Evolutionary conservation across 2,888 invertebrate genomes (phyloP), one percentile per base, ranked within the genome.

Genomic region (Callyntrura guangdongensis): DNA sequence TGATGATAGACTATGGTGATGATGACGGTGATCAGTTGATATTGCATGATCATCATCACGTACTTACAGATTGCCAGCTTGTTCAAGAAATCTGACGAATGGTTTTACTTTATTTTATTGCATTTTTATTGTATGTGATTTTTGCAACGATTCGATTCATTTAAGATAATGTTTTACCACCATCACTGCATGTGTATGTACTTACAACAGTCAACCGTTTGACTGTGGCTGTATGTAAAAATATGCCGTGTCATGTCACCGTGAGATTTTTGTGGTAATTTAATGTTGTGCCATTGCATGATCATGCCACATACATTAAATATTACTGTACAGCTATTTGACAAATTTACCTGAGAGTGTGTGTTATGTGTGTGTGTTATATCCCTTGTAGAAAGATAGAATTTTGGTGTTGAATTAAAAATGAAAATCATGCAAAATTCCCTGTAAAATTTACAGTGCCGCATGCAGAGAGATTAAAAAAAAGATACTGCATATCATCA

Each of bases 191-290:
- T 22, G 61, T 64, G 22, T 6, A 8, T 64, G 25, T 20, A 0
- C 6, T 9, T 53, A n/a, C 53, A 5, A 53, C 53, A 5, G n/a
- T 9, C n/a, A 36, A 14, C n/a, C n/a, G n/a, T 69, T 14, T 36
- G 67, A 14, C 36, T 69, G 67, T 14, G 36, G 8, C 36, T 69
- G 67, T 14, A 22, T 22, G 14, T 74, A 74, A 74, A 74, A 74
- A 47, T 36, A 36, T 72, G 72, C 36, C 72, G n/a, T 74, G 74
- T 74, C 74, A 74, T 74, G 74, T 74, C 74, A 49, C 49, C 74
- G 74, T 74, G 74, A 49, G 74, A 74, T 74, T 74, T 49, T 22
- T 74, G 74, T 74, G 74, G 74, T 49, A 74, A 74, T 47, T 49
- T 74, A 47, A 74, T 74, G 12, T 45, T 45, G 36, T 72, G 47